phyloP scores from a whole-genome alignment of 2,797 vertebrate genomes.

The Myripristis murdjan region DNA sequence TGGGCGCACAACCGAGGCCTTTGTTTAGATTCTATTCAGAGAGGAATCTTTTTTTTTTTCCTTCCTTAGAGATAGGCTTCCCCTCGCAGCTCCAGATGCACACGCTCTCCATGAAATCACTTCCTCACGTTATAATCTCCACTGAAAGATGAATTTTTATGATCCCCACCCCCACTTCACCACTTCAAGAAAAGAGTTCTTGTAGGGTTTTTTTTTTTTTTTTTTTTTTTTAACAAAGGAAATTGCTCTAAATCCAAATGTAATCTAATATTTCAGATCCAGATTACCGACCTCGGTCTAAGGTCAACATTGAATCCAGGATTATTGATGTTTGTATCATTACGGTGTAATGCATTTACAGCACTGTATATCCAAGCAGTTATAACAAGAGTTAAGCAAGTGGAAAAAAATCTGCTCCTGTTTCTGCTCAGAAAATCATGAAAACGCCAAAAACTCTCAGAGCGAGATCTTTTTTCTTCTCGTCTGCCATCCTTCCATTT shows the following conservation, averaged over 20 bases:
- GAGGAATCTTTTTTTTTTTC: slow-evolving; percentile 7
- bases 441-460: slow-evolving; percentile 22
- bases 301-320: slow-evolving; percentile 36
- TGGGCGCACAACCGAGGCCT: slow-evolving; percentile 35
- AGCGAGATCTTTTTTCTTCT: slow-evolving; percentile 8
- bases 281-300: slow-evolving; percentile 49
- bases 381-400: neutral
- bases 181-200: slow-evolving; percentile 46
- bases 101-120: slow-evolving; percentile 27
- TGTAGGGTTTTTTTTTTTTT: slow-evolving; percentile 41
- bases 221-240: slow-evolving; percentile 49
- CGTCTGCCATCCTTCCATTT: slow-evolving; percentile 33
- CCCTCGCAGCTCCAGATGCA: neutral
- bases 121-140: slow-evolving; percentile 58
- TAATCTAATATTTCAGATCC: slow-evolving; percentile 55
- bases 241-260: slow-evolving; percentile 53
- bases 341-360: neutral
- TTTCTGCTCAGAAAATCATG: slow-evolving; percentile 44
- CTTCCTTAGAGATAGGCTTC: slow-evolving; percentile 40
- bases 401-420: slow-evolving; percentile 14
- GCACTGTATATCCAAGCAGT: neutral
- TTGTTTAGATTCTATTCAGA: slow-evolving; percentile 57
- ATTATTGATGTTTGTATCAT: slow-evolving; percentile 35
- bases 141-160: slow-evolving; percentile 55
- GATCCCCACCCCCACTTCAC: slow-evolving; percentile 43